A percentile compares a stretch with the other conserved stretches of the same genome.
phyloP scores from a whole-genome alignment of 2,888 invertebrate species.

The Sphinx pinastri region DNA sequence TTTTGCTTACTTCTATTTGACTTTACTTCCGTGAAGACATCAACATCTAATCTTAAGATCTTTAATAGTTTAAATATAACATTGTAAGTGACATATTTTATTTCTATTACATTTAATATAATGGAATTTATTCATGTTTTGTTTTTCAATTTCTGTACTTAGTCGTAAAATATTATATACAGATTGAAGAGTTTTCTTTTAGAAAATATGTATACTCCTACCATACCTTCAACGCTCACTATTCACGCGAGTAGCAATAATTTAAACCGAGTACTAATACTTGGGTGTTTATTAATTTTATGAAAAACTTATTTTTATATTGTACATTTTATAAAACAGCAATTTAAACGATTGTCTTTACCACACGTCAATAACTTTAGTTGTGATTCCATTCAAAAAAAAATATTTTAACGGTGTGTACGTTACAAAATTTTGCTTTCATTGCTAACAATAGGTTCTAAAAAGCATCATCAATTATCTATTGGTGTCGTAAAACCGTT shows the following conservation, averaged over 20 bases:
- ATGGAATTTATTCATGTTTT: background rate
- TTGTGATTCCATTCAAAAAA: background rate
- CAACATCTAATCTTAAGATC: too few species aligned
- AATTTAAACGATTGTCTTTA: too few species aligned
- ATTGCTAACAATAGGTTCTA: background rate
- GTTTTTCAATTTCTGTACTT: background rate
- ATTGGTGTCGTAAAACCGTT: slow-evolving; percentile 12
- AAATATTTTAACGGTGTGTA: background rate
- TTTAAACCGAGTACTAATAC: background rate
- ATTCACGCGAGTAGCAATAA: background rate
- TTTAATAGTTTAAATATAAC: too few species aligned
- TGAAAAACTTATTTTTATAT: too few species aligned
- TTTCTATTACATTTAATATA: too few species aligned
- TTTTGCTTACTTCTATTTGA: too few species aligned
- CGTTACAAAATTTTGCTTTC: background rate
- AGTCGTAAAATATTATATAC: too few species aligned
- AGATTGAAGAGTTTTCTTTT: background rate
- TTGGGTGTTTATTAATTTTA: background rate
- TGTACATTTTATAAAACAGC: too few species aligned
- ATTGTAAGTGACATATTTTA: too few species aligned
- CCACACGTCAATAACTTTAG: background rate
- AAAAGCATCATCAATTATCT: slow-evolving; percentile 18
- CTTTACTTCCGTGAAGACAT: too few species aligned
- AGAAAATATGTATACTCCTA: background rate
- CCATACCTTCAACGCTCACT: background rate